Percentiles rank a stretch among this genome's conserved stretches.
These are phyloP conservation scores for Euphydryas editha DNA, from an alignment of 2,888 invertebrate genomes.

Conservation along the genomic window DNA sequence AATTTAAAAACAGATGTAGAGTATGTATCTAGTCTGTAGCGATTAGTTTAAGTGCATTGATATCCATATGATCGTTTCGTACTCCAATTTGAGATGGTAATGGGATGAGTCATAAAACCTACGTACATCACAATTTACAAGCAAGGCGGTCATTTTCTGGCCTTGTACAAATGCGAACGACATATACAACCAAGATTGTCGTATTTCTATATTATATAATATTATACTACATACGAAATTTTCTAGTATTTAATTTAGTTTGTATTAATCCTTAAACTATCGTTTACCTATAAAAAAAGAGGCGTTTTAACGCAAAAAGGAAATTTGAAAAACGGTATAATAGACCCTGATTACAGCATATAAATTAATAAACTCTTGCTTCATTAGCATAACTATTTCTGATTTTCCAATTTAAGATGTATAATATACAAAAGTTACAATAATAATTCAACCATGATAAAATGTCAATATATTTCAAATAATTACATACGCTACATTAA, in stretches of 20 bases:
- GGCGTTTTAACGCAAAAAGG: no score
- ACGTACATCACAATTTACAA: slow-evolving; percentile 38
- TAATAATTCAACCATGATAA: no score
- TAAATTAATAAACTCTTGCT: no score
- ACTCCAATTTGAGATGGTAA: slow-evolving; percentile 42
- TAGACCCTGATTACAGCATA: no score
- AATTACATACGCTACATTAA: no score
- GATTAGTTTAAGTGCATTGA: slow-evolving; percentile 35
- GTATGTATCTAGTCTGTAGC: slow-evolving; percentile 11
- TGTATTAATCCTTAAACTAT: no score
- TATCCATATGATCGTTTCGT: slow-evolving; percentile 34
- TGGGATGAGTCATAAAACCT: slow-evolving; percentile 40
- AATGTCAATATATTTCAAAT: no score
- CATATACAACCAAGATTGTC: slow-evolving; percentile 24
- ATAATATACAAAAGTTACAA: no score
- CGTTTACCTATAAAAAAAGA: no score
- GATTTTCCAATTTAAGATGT: no score
- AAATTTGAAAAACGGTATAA: no score
- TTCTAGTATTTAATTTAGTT: background rate
- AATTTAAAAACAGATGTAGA: slow-evolving; percentile 19
- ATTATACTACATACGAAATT: background rate
- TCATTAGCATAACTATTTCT: no score
- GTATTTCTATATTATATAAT: background rate
- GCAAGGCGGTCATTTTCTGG: slow-evolving; percentile 38
- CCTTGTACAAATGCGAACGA: slow-evolving; percentile 37